Percentiles rank a stretch among this genome's conserved stretches.
These are phyloP conservation scores for Sylvilagus bachmani DNA, from an alignment of 2,113 vertebrate genomes.

Conservation along the genomic window DNA sequence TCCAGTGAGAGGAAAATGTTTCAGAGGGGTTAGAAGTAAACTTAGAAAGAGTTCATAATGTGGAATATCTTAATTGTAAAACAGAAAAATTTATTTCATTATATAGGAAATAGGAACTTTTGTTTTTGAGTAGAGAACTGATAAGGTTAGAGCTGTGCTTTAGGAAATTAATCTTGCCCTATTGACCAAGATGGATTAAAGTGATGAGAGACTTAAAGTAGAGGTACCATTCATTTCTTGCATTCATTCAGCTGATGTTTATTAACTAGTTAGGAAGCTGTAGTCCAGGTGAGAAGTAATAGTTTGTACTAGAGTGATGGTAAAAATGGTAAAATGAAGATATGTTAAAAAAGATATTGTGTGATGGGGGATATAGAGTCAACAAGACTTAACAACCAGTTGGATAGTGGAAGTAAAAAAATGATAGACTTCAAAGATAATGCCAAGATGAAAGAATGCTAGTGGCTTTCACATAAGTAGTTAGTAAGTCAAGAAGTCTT, in stretches of 20 bases:
- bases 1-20: background rate
- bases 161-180: conserved; percentile 31
- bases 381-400: background rate
- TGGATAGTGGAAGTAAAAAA: background rate
- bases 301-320: background rate
- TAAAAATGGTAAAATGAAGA: background rate
- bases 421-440: conserved; percentile 26
- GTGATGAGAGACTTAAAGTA: background rate
- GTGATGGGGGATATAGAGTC: background rate
- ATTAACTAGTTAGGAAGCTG: background rate
- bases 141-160: conserved; percentile 45
- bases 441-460: background rate
- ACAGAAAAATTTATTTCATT: conserved; percentile 10
- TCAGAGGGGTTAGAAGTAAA: background rate
- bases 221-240: conserved; percentile 17
- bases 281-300: background rate
- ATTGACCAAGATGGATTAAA: background rate
- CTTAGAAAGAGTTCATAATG: conserved; percentile 18
- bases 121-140: background rate
- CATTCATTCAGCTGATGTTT: conserved; percentile 51
- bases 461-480: conserved; percentile 24
- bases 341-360: background rate
- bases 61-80: conserved; percentile 15
- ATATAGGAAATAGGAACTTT: background rate
- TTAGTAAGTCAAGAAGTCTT: background rate